A percentile compares a stretch with the other conserved stretches of the same genome.
Conservation (phyloP, 1,140 invertebrate species). For the Polypedilum pembai region DNA sequence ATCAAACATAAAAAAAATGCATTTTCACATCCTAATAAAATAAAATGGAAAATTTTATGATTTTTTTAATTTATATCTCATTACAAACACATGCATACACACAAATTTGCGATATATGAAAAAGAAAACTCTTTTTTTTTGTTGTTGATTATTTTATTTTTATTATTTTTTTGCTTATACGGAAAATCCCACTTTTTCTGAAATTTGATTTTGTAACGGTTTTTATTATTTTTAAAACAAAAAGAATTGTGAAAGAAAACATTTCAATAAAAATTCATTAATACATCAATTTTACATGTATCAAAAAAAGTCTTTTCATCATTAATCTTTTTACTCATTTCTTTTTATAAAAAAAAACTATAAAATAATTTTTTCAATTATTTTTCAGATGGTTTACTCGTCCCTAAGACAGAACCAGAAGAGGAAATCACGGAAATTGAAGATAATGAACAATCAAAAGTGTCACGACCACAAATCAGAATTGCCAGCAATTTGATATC, state of each 20-base stretch:
- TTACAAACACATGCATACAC: background rate
- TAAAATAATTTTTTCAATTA: background rate
- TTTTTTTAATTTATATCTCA: background rate
- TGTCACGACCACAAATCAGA: conserved; percentile 1
- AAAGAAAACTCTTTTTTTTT: conserved; percentile 8
- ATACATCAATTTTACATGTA: conserved; percentile 5
- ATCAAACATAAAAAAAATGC: background rate
- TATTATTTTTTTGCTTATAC: background rate
- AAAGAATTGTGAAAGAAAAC: background rate
- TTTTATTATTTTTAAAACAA: too few relatives aligned
- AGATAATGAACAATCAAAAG: background rate
- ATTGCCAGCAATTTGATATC: background rate
- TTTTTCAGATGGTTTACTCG: background rate
- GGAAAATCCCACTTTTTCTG: too few relatives aligned
- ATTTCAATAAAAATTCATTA: conserved; percentile 20
- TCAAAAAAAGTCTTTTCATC: background rate
- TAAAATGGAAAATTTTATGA: background rate
- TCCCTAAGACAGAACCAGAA: background rate
- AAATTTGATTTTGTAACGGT: too few relatives aligned
- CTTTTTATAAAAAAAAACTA: too few relatives aligned
- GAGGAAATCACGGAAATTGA: background rate
- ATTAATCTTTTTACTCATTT: too few relatives aligned
- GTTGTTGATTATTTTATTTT: conserved; percentile 1
- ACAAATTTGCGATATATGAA: conserved; percentile 4
- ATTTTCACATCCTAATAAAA: conserved; percentile 4